Evolutionary conservation across 2,888 invertebrate species (phyloP).

Genomic region (Sinodicranocentrus sp.): DNA sequence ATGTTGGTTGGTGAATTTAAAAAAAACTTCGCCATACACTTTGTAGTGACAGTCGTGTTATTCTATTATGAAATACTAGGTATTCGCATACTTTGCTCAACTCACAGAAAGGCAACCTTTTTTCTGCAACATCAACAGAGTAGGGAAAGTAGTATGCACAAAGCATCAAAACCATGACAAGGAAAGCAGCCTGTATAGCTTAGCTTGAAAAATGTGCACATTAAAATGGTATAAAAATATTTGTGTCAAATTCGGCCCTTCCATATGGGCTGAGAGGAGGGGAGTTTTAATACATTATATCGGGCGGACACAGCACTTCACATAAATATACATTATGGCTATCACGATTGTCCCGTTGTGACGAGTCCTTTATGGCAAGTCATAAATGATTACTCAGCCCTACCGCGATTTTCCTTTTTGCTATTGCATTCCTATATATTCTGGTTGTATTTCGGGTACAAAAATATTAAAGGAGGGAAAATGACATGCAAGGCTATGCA

Average conservation of each 20-base stretch:
- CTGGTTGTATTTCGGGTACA: not conserved
- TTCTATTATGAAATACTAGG: too few species aligned
- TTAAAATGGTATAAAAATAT: conserved; percentile 49
- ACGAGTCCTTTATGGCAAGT: conserved; percentile 48
- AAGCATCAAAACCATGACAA: conserved; percentile 34
- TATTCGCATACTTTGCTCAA: too few species aligned
- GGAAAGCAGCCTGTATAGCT: conserved; percentile 17
- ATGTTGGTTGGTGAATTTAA: not conserved
- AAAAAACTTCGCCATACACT: not conserved
- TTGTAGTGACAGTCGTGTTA: not conserved
- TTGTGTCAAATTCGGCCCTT: conserved; percentile 35
- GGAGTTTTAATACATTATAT: conserved; percentile 1
- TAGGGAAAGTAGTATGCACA: not conserved
- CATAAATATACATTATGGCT: conserved; percentile 29
- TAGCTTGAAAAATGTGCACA: conserved; percentile 37
- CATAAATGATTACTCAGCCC: conserved; percentile 34
- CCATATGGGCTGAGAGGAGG: conserved; percentile 1
- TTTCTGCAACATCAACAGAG: too few species aligned
- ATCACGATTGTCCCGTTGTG: conserved; percentile 25
- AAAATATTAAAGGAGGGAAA: too few species aligned
- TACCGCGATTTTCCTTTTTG: conserved; percentile 38
- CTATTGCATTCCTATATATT: too few species aligned
- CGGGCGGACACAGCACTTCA: not conserved
- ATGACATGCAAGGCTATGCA: not conserved
- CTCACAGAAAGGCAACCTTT: too few species aligned